phyloP scores from a whole-genome alignment of 2,888 invertebrate genomes.

The Dascillus cervinus region DNA sequence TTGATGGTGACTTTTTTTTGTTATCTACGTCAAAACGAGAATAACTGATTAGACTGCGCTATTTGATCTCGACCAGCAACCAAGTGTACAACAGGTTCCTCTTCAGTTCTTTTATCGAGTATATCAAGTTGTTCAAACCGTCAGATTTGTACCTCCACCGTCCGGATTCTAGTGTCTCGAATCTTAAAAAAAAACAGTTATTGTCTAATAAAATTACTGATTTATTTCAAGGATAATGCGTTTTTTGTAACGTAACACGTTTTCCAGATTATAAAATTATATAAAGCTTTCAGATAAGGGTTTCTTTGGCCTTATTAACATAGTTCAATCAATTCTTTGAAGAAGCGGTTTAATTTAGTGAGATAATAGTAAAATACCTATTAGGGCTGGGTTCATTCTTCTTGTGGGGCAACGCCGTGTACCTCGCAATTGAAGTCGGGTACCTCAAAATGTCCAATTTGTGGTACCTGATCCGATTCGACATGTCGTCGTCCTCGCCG shows the following conservation, averaged over 20 bases:
- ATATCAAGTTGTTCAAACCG: slow-evolving; percentile 78
- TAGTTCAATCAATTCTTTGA: too few species aligned
- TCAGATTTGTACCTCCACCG: slow-evolving; percentile 77
- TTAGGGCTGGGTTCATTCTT: slow-evolving; percentile 86
- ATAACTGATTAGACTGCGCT: slow-evolving; percentile 16
- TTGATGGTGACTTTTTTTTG: not conserved
- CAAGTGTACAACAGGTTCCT: slow-evolving; percentile 74
- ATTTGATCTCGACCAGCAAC: slow-evolving; percentile 54
- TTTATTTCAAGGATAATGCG: too few species aligned
- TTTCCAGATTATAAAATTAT: too few species aligned
- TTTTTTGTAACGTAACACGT: too few species aligned
- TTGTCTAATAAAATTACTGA: too few species aligned
- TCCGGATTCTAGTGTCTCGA: slow-evolving; percentile 76
- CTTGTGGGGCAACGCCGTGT: slow-evolving; percentile 91
- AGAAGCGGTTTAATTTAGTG: too few species aligned
- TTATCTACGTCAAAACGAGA: slow-evolving; percentile 16
- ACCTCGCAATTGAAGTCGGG: slow-evolving; percentile 85
- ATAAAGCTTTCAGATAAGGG: too few species aligned
- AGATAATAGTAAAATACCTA: too few species aligned
- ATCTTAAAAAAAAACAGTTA: too few species aligned
- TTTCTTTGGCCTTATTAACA: too few species aligned
- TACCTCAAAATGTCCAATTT: slow-evolving; percentile 88
- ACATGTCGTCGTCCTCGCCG: too few species aligned
- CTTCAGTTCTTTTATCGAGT: slow-evolving; percentile 60
- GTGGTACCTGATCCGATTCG: slow-evolving; percentile 61